phyloP scores from a whole-genome alignment of 2,113 vertebrate species.

The Microcebus tavaratra region DNA sequence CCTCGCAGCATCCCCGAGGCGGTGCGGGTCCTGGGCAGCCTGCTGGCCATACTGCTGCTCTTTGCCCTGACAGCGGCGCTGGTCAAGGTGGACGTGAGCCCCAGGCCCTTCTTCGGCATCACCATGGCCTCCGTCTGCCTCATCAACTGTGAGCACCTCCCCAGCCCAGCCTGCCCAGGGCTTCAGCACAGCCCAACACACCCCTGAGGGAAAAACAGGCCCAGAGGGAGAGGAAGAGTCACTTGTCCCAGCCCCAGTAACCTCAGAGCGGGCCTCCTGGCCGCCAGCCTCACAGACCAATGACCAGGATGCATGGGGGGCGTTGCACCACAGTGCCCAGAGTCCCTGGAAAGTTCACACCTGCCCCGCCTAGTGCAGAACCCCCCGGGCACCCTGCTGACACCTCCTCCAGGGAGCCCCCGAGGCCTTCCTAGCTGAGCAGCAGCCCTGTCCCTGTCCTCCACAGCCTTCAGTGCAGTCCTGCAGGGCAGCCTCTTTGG shows the following conservation, averaged over 20 bases:
- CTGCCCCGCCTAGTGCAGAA: not conserved
- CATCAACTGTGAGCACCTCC: conserved; percentile 90
- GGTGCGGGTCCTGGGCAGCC: conserved; percentile 88
- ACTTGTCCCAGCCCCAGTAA: not conserved
- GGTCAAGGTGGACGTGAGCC: conserved; percentile 88
- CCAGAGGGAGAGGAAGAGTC: not conserved
- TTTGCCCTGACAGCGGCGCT: conserved; percentile 89
- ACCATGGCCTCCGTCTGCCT: conserved; percentile 94
- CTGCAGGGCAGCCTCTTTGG: conserved; percentile 92
- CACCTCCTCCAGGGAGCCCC: not conserved
- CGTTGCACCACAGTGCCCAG: not conserved
- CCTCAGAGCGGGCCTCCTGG: not conserved
- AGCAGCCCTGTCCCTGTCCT: not conserved
- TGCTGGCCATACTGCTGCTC: conserved; percentile 88
- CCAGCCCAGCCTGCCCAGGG: not conserved
- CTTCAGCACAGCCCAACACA: not conserved
- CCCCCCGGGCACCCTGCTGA: not conserved
- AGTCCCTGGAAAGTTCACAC: not conserved
- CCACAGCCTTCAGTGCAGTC: conserved; percentile 89
- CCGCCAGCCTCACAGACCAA: not conserved
- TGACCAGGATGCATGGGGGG: not conserved
- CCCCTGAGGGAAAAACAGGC: not conserved
- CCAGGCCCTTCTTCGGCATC: conserved; percentile 88
- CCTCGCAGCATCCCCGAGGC: conserved; percentile 86
- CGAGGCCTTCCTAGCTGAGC: not conserved